phyloP scores from a whole-genome alignment of 2,113 vertebrate species.

The Cephalopholis sonnerati region DNA sequence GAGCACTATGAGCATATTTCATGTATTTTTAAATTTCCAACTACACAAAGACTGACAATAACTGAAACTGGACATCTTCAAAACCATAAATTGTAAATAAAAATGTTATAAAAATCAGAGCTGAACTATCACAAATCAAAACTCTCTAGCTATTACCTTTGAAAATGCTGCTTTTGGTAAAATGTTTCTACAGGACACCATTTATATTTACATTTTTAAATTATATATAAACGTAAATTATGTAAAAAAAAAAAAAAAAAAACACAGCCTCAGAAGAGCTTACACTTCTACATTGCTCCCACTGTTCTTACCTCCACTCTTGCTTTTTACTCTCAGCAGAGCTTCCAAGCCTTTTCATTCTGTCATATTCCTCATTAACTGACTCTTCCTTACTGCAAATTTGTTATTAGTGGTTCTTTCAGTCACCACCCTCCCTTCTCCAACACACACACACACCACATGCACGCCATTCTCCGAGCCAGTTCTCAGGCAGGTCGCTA shows the following conservation, averaged over 20 bases:
- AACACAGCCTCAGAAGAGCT: neutral
- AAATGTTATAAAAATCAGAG: neutral
- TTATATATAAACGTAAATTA: no score
- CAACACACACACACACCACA: constrained; percentile 24
- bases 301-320: neutral
- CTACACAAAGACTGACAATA: neutral
- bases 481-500: constrained; percentile 58
- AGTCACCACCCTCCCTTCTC: neutral
- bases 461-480: constrained; percentile 39
- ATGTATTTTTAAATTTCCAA: no score
- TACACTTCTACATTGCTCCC: neutral
- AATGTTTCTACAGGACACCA: no score
- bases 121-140: neutral
- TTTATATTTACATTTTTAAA: no score
- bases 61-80: neutral
- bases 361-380: constrained; percentile 33
- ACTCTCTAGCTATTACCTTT: neutral
- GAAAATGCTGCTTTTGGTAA: neutral
- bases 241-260: neutral
- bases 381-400: constrained; percentile 12
- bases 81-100: neutral
- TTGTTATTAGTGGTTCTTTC: constrained; percentile 27
- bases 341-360: constrained; percentile 11
- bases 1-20: no score
- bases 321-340: neutral